A percentile compares a stretch with the other conserved stretches of the same genome.
These are phyloP conservation scores for Empis stercorea DNA, from an alignment of 2,888 invertebrate genomes.

Conservation along the genomic window DNA sequence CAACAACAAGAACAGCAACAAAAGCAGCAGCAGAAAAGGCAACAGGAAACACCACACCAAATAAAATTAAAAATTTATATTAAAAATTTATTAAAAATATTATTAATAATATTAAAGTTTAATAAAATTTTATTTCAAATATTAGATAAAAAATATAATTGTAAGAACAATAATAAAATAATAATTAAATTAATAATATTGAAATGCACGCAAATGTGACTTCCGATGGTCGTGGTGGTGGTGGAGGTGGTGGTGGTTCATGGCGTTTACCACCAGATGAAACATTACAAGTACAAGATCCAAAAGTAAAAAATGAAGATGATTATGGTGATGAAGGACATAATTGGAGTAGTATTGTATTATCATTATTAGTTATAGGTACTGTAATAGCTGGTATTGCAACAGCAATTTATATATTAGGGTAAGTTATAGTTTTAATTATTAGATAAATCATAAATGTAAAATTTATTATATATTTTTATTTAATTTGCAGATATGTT, in stretches of 20 bases:
- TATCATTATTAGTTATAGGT: constrained; percentile 75
- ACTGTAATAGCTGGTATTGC: constrained; percentile 78
- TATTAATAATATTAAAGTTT: not conserved
- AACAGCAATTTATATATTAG: constrained; percentile 76
- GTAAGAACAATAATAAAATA: too few relatives aligned
- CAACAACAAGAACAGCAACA: not conserved
- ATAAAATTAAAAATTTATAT: not conserved
- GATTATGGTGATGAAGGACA: constrained; percentile 67
- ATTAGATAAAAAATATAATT: not conserved
- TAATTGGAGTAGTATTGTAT: constrained; percentile 80
- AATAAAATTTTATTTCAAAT: not conserved
- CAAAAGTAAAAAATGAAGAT: constrained; percentile 72
- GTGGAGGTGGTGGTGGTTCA: constrained; percentile 50
- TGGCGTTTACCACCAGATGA: constrained; percentile 89
- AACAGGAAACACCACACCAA: not conserved
- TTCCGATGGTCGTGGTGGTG: constrained; percentile 63
- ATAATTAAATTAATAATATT: constrained; percentile 13
- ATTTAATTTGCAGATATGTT: constrained; percentile 56
- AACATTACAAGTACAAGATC: constrained; percentile 81
- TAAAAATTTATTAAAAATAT: not conserved
- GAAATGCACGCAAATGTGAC: constrained; percentile 79
- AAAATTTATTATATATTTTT: too few relatives aligned
- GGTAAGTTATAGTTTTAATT: constrained; percentile 39
- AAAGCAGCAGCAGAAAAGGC: not conserved
- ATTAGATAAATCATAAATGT: too few relatives aligned